These are phyloP conservation scores for Lepidocyrtoides sp. DNA, from an alignment of 2,888 invertebrate species.

Conservation along the genomic window DNA sequence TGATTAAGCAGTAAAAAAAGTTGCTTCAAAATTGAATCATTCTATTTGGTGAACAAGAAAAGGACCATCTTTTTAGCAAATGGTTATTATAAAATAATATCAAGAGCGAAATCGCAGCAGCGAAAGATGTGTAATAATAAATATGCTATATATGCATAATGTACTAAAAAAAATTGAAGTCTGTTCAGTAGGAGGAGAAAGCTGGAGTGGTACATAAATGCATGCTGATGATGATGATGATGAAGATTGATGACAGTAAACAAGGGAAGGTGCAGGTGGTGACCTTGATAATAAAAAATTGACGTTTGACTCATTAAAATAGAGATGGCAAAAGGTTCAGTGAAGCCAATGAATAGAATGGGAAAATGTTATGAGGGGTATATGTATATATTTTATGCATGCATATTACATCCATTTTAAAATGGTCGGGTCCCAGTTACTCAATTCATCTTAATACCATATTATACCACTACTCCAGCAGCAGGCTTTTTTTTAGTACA, in stretches of 20 bases:
- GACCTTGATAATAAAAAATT: background rate
- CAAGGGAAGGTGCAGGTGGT: background rate
- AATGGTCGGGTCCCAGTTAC: background rate
- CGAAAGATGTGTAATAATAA: too few species aligned
- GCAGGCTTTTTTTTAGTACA: background rate
- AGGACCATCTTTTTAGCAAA: too few species aligned
- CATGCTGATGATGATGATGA: too few species aligned
- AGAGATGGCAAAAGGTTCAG: background rate
- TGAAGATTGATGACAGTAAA: background rate
- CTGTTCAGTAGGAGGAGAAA: background rate
- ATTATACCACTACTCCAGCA: background rate
- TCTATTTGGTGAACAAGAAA: too few species aligned
- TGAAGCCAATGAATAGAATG: background rate
- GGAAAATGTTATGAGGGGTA: background rate
- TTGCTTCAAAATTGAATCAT: background rate
- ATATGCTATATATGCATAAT: too few species aligned
- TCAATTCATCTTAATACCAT: background rate
- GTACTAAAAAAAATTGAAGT: too few species aligned
- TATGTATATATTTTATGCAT: too few species aligned
- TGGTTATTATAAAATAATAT: too few species aligned
- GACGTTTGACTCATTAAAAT: background rate
- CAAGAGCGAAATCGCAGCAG: too few species aligned
- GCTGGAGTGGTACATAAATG: too few species aligned
- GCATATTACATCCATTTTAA: too few species aligned
- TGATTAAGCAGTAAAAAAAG: background rate